Conservation (phyloP, 2,797 vertebrate species). For the Xenentodon cancila region DNA sequence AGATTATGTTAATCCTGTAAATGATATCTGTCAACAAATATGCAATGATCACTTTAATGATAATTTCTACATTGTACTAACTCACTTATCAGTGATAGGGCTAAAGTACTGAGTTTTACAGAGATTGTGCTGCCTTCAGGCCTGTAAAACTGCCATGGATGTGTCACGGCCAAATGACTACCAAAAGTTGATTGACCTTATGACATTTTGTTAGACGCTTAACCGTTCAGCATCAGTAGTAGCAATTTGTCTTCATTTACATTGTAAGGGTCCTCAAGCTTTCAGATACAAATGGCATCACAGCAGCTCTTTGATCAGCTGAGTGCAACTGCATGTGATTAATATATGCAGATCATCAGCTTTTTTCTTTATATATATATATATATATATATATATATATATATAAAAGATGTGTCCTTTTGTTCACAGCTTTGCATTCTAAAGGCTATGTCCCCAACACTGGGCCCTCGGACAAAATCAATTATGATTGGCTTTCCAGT, state of each 20-base stretch:
- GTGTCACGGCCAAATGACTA: constrained; percentile 70
- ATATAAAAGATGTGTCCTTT: constrained; percentile 46
- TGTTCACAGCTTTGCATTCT: constrained; percentile 56
- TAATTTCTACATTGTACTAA: no score
- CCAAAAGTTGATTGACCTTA: constrained; percentile 76
- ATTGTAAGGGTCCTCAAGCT: constrained; percentile 57
- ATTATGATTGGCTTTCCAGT: constrained; percentile 83
- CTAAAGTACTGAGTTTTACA: constrained; percentile 1
- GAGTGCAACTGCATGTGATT: constrained; percentile 69
- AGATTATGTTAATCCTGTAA: no score
- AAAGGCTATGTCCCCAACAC: constrained; percentile 70
- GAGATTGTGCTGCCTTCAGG: constrained; percentile 11
- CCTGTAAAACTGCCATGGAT: constrained; percentile 56
- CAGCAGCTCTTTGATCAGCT: constrained; percentile 76
- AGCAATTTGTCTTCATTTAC: constrained; percentile 72
- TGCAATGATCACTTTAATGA: no score
- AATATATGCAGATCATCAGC: constrained; percentile 74
- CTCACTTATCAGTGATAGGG: no score
- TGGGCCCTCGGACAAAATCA: constrained; percentile 71
- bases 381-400: no score
- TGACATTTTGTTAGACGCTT: constrained; percentile 69
- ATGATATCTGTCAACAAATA: no score
- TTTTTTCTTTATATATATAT: constrained; percentile 6
- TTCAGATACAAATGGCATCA: constrained; percentile 74
- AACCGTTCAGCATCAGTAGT: constrained; percentile 71